Conservation (phyloP, 30 jellyfish, hydroid and myxozoan genomes). For the Hydractinia symbiolongicarpus region DNA sequence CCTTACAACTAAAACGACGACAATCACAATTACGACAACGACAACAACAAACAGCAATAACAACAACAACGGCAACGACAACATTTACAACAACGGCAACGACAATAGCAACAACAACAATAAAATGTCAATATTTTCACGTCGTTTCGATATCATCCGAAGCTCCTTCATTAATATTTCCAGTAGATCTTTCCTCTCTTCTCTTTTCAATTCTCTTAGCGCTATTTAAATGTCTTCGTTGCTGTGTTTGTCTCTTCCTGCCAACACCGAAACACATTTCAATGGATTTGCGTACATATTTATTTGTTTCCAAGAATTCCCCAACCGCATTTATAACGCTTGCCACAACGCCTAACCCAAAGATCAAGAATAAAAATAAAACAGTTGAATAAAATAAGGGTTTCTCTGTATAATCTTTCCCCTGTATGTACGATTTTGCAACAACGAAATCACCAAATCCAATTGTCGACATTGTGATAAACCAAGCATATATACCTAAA, state of each 20-base stretch:
- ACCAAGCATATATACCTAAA: conserved; percentile 17
- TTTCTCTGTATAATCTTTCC: neutral
- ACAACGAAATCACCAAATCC: conserved; percentile 18
- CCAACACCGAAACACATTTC: neutral
- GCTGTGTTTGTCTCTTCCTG: neutral
- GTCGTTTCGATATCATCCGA: no score
- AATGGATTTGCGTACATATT: neutral
- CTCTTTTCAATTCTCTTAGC: no score
- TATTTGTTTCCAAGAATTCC: neutral
- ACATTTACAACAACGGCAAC: no score
- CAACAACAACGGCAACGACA: no score
- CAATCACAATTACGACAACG: no score
- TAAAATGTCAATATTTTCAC: no score
- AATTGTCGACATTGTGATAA: conserved; percentile 8
- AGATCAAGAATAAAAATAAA: neutral
- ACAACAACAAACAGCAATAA: no score
- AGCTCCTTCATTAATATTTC: no score
- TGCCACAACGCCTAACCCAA: conserved; percentile 2
- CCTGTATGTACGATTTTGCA: neutral
- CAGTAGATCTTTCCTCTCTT: no score
- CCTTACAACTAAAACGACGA: no score
- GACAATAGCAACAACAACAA: no score
- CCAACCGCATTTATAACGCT: conserved; percentile 5
- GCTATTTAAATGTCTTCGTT: neutral
- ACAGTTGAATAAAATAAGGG: neutral